Conservation (phyloP, 2,797 vertebrate genomes). For the Pachyuromys duprasi region DNA sequence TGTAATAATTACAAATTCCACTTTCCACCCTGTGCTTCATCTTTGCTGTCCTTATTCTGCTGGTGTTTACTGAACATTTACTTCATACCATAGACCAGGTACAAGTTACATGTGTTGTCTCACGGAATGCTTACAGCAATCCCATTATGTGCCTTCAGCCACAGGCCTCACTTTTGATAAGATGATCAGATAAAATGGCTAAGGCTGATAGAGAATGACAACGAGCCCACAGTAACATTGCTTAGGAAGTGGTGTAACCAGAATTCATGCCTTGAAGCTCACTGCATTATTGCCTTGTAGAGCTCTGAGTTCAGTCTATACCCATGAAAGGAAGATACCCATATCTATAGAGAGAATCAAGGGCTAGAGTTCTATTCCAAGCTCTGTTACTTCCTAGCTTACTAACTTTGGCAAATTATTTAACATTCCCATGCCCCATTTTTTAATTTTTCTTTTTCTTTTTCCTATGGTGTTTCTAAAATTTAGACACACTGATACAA, state of each 20-base stretch:
- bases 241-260: neutral
- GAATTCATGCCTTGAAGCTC: neutral
- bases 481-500: neutral
- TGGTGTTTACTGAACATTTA: neutral
- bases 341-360: neutral
- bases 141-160: neutral
- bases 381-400: neutral
- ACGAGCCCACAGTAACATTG: neutral
- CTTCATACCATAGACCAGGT: neutral
- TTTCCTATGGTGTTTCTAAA: neutral
- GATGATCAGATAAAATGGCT: neutral
- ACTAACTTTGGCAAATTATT: neutral
- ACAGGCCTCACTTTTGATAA: neutral
- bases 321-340: accelerated
- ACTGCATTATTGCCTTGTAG: too few species aligned
- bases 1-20: neutral
- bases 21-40: neutral
- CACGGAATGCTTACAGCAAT: neutral
- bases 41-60: neutral
- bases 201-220: neutral
- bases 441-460: neutral
- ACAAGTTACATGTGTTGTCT: neutral
- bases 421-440: neutral
- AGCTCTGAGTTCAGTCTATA: neutral
- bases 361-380: neutral